These are phyloP conservation scores for Crossaster papposus DNA, from an alignment of 53 echinoderm and acorn worm species.

Conservation along the genomic window DNA sequence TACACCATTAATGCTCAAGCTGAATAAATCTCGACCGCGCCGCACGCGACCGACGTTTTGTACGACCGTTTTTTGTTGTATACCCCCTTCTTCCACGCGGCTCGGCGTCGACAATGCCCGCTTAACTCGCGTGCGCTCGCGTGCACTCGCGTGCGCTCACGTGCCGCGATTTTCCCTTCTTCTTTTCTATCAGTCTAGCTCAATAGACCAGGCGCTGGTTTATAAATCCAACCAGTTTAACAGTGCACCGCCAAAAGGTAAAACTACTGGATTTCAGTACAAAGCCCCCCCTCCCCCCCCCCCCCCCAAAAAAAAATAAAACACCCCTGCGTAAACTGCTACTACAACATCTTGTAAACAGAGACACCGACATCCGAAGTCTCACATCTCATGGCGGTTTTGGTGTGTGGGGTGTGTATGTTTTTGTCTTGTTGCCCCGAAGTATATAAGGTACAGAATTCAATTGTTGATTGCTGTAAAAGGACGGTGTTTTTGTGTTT, in stretches of 20 bases:
- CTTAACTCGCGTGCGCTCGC: conserved; percentile 1
- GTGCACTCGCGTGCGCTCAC: conserved; percentile 19
- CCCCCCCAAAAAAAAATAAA: too few species aligned
- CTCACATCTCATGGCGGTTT: conserved; percentile 32
- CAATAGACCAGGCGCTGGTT: conserved; percentile 26
- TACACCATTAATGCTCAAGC: conserved; percentile 57
- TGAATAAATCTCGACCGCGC: conserved; percentile 43
- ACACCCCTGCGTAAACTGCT: conserved; percentile 30
- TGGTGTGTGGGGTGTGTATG: neutral
- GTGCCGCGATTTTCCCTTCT: conserved; percentile 40
- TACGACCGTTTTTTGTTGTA: neutral
- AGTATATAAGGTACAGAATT: neutral
- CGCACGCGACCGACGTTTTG: conserved; percentile 24
- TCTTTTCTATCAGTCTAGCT: conserved; percentile 11
- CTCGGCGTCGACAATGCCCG: conserved; percentile 17
- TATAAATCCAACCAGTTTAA: neutral
- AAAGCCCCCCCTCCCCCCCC: conserved; percentile 7
- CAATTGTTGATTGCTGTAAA: conserved; percentile 49
- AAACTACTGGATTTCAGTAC: neutral
- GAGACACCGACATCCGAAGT: conserved; percentile 26
- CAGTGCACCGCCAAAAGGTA: conserved; percentile 35
- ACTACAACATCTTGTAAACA: conserved; percentile 40
- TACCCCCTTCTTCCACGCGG: conserved; percentile 42
- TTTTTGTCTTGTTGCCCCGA: neutral
- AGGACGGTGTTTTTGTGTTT: conserved; percentile 14